Conservation (phyloP, 2,113 vertebrate genomes). For the Laterallus jamaicensis region DNA sequence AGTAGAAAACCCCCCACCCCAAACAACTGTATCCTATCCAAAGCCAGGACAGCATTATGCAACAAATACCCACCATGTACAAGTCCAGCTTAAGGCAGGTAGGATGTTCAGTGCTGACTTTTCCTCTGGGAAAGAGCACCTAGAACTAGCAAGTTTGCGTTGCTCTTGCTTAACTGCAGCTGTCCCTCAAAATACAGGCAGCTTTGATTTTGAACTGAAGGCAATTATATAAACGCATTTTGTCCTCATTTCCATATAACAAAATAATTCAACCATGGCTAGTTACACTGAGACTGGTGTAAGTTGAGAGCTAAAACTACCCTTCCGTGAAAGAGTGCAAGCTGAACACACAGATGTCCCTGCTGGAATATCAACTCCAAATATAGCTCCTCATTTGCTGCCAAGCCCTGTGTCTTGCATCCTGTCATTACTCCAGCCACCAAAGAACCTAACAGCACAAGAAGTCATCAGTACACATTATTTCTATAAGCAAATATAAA, state of each 20-base stretch:
- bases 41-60: too few relatives aligned
- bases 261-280: neutral
- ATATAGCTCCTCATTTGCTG: neutral
- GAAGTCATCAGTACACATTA: neutral
- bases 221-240: neutral
- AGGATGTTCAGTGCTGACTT: neutral
- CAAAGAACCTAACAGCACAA: neutral
- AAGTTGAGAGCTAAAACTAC: neutral
- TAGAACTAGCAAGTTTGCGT: neutral
- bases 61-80: fast-evolving
- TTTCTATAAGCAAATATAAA: neutral
- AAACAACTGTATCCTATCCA: too few relatives aligned
- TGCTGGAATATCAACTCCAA: neutral
- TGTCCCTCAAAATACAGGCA: neutral
- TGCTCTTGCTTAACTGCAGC: neutral
- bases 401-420: neutral
- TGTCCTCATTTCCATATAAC: neutral
- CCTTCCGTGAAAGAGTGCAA: neutral
- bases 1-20: too few relatives aligned
- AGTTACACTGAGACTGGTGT: neutral
- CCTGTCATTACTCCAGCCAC: neutral
- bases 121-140: neutral
- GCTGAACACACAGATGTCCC: neutral
- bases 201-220: neutral
- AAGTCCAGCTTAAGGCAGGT: neutral